phyloP scores from a whole-genome alignment of 2,888 invertebrate genomes.

The Eubasilissa splendida region DNA sequence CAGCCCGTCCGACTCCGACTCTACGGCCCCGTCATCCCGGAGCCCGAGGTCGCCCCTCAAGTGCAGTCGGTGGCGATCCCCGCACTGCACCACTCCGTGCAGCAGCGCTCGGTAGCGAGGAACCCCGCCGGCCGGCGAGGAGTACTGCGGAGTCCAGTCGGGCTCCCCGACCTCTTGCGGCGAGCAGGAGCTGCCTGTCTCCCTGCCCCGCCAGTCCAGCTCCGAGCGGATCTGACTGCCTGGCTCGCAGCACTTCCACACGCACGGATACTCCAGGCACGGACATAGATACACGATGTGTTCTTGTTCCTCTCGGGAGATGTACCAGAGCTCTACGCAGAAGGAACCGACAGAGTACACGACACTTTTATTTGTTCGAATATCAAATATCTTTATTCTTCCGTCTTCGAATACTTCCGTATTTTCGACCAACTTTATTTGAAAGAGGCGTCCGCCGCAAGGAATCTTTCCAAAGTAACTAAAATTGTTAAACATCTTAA shows the following conservation, averaged over 20 bases:
- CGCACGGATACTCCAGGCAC: slow-evolving; percentile 11
- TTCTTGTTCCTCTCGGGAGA: not conserved
- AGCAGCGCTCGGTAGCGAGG: not conserved
- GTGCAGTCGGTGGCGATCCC: not conserved
- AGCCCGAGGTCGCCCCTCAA: not conserved
- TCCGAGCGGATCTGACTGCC: not conserved
- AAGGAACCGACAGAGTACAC: no score
- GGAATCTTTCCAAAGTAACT: no score
- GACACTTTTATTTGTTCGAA: no score
- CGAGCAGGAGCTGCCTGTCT: not conserved
- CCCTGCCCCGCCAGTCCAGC: not conserved
- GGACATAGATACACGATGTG: slow-evolving; percentile 5
- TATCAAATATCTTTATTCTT: no score
- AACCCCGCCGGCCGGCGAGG: not conserved
- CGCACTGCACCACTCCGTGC: not conserved
- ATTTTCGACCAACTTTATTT: no score
- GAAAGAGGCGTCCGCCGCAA: no score
- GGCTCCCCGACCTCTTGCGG: not conserved
- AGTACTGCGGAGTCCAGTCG: not conserved
- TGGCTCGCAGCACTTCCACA: slow-evolving; percentile 18
- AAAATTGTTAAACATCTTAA: no score
- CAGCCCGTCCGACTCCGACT: slow-evolving; percentile 6
- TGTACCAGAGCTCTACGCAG: not conserved
- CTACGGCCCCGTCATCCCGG: not conserved
- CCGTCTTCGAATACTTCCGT: no score